Evolutionary conservation across 2,113 vertebrate genomes (phyloP), one percentile per base, ranked within the genome.

Genomic region (Podarcis raffonei): DNA sequence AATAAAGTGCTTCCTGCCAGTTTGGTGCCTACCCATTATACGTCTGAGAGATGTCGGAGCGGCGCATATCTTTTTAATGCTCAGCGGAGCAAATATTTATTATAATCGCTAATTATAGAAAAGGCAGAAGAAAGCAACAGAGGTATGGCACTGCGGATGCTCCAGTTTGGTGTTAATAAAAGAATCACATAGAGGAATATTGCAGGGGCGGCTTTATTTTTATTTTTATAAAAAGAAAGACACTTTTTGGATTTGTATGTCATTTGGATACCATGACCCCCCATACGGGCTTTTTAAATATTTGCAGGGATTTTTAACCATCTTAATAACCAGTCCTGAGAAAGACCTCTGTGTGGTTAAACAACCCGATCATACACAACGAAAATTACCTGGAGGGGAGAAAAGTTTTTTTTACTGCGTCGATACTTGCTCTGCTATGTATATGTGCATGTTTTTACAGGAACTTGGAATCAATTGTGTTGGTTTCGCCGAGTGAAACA

Each of bases 51-150:
- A 78, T 69, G 87, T 78, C n/a, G 78, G 74, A 15, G 65, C 8
- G 8, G 65, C n/a, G 37, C 72, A 78, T 78, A 83, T 5, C 42
- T 48, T 69, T 81, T 78, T 84, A 77, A 83, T 69, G 74, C 87
- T 69, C 81, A 89, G 78, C 5, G 62, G 62, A 69, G 32, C 42
- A 68, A 84, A 89, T 84, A 89, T 89, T 84, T 57, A 68, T 76
- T 48, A 37, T 37, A 83, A 68, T 16, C 4, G 81, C 65, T 77
- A 89, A 89, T 59, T 57, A 78, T n/a, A 84, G 74, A 83, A 78
- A 84, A 22, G 27, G 53, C n/a, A 81, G 39, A 4, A 59, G 37
- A 57, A 53, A 66, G 22, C 27, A 77, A 83, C 7, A 4, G 72
- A 13, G 39, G 23, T 0, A 22, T 2, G 25, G 72, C 81, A 35